Conservation (phyloP, 2,888 invertebrate genomes). For the Metallyticus violacea region DNA sequence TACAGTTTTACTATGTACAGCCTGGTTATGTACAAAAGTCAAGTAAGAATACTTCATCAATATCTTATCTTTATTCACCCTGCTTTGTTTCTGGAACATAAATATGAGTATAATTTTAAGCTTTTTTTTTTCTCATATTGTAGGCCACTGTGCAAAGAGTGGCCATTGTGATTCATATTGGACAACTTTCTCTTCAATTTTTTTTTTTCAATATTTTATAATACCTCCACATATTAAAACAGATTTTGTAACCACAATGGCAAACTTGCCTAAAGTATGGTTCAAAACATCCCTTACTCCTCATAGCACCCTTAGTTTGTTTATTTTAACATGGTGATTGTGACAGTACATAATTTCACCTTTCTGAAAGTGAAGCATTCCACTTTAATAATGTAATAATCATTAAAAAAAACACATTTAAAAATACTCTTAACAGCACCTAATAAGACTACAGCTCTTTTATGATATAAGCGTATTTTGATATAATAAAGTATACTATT, state of each 20-base stretch:
- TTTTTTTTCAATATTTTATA: neutral
- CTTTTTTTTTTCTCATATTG: neutral
- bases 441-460: slow-evolving; percentile 31
- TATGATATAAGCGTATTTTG: slow-evolving; percentile 33
- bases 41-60: slow-evolving; percentile 26
- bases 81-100: slow-evolving; percentile 27
- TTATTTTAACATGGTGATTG: slow-evolving; percentile 25
- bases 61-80: slow-evolving; percentile 25
- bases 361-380: slow-evolving; percentile 18
- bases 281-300: neutral
- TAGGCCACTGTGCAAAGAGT: neutral
- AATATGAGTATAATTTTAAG: slow-evolving; percentile 15
- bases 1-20: slow-evolving; percentile 27
- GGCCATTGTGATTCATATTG: neutral
- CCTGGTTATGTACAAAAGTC: slow-evolving; percentile 29
- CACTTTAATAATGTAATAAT: slow-evolving; percentile 22
- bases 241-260: neutral
- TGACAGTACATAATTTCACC: slow-evolving; percentile 19
- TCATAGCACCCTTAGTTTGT: slow-evolving; percentile 27
- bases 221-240: neutral
- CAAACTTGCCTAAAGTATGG: neutral
- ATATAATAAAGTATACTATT: slow-evolving; percentile 26
- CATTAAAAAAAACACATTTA: slow-evolving; percentile 31
- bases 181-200: neutral
- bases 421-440: slow-evolving; percentile 33